These are phyloP conservation scores for Micropoecilia bifurca DNA, from an alignment of 2,797 vertebrate species.

Conservation along the genomic window DNA sequence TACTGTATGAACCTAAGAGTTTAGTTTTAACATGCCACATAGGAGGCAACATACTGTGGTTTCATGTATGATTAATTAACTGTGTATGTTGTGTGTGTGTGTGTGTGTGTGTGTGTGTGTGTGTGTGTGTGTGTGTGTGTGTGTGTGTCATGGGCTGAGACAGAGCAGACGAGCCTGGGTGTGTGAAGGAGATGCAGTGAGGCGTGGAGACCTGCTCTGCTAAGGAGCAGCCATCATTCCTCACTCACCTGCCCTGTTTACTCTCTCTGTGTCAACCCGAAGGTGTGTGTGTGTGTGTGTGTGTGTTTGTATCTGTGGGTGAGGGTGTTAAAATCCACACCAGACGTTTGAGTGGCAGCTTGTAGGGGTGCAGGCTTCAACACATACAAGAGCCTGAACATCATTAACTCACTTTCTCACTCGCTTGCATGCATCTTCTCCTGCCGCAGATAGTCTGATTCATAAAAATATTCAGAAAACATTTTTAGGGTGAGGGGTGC, in stretches of 20 bases:
- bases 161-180: slow-evolving; percentile 77
- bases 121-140: slow-evolving; percentile 20
- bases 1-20: slow-evolving; percentile 28
- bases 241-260: slow-evolving; percentile 86
- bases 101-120: slow-evolving; percentile 35
- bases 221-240: slow-evolving; percentile 80
- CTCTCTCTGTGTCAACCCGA: slow-evolving; percentile 77
- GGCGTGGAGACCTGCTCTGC: slow-evolving; percentile 79
- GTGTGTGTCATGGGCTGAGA: slow-evolving; percentile 69
- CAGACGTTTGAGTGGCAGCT: slow-evolving; percentile 57
- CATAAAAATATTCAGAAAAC: slow-evolving; percentile 7
- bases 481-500: slow-evolving; percentile 43
- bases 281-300: slow-evolving; percentile 42
- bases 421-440: slow-evolving; percentile 23
- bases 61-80: slow-evolving; percentile 79
- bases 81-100: slow-evolving; percentile 37
- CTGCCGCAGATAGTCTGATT: slow-evolving; percentile 19
- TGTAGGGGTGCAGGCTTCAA: slow-evolving; percentile 30
- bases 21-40: slow-evolving; percentile 43
- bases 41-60: slow-evolving; percentile 60
- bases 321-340: slow-evolving; percentile 34
- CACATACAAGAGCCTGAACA: slow-evolving; percentile 49
- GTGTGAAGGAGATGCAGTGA: slow-evolving; percentile 83
- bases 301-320: slow-evolving; percentile 23
- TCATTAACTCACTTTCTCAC: slow-evolving; percentile 24